Percentiles rank a stretch among this genome's conserved stretches.
phyloP scores from a whole-genome alignment of 2,888 invertebrate species.

The Eubasilissa splendida region DNA sequence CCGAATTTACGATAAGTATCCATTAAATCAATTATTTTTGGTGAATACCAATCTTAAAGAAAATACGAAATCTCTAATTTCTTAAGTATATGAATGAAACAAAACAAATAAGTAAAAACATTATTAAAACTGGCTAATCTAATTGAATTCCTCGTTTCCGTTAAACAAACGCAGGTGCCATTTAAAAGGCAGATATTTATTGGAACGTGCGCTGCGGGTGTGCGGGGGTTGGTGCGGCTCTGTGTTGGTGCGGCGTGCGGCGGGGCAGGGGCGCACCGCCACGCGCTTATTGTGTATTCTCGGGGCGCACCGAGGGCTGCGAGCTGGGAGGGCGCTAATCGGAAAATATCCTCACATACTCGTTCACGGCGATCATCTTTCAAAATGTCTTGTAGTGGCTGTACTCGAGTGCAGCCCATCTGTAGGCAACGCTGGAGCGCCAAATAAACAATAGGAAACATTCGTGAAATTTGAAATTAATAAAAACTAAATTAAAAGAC shows the following conservation, averaged over 20 bases:
- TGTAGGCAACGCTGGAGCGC: too few species aligned
- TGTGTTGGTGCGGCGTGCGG: not conserved
- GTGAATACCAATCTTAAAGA: too few species aligned
- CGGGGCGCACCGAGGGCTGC: not conserved
- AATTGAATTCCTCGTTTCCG: not conserved
- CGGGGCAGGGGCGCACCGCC: not conserved
- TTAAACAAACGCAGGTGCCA: not conserved
- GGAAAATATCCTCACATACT: constrained; percentile 1
- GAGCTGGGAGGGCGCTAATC: constrained; percentile 1
- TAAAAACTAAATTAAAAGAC: too few species aligned
- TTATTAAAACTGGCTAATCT: too few species aligned
- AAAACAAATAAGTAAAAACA: too few species aligned
- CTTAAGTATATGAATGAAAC: too few species aligned
- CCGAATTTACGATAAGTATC: too few species aligned
- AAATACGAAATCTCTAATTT: too few species aligned
- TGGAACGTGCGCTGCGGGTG: not conserved
- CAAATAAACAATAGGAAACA: too few species aligned
- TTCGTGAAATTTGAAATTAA: too few species aligned
- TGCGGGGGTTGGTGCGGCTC: not conserved
- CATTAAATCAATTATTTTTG: too few species aligned
- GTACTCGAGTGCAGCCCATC: not conserved
- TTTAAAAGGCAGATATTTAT: not conserved
- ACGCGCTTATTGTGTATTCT: too few species aligned
- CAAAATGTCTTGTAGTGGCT: not conserved
- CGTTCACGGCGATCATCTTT: not conserved